Base-by-base conservation (phyloP, 2,113 vertebrate species). In the Xenopus laevis region DNA sequence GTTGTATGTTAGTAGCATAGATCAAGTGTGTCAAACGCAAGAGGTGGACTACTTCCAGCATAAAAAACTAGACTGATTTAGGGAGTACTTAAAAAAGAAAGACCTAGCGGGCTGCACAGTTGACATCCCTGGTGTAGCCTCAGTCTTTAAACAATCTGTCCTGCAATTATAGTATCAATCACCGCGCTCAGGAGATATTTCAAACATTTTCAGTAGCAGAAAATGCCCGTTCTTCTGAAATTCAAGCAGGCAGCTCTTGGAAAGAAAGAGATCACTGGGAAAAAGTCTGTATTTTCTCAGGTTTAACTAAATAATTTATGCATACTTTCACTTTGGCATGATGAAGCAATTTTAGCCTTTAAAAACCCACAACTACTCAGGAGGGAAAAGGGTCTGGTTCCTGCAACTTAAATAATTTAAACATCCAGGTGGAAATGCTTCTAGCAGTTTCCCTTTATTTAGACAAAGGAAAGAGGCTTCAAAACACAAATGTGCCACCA, bases 341-440 rank as follows among this genome's bases (percentile, higher is more conserved):
- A 97, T 96, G 92, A 95, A 97, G 95, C 93, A 94, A 96, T 95
- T 95, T 92, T 92, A 92, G 92, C 91, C 93, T 93, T 94, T 93
- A 94, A 89, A 55, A 92, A 93, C 84, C 91, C 92, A 92, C 86
- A 87, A 90, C 87, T 91, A 87, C 90, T 94, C 90, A 88, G 83
- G 90, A 93, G 92, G 91, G 89, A 86, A 88, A 91, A 89, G 88
- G 47, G 90, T 89, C 91, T 89, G 85, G 91, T 96, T 97, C 94
- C 94, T 93, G 92, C 85, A 84, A 85, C 86, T 87, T 97, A 93
- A 97, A 97, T 97, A 91, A 96, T 97, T 96, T 90, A 98, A 94
- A 87, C 85, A 83, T 87, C 92, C 93, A 96, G 94, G 94, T 97
- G 94, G 91, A 94, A 93, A 89, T 88, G 84, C 90, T 93, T 91